phyloP scores from a whole-genome alignment of 2,888 invertebrate genomes.

The Melipona beecheii region DNA sequence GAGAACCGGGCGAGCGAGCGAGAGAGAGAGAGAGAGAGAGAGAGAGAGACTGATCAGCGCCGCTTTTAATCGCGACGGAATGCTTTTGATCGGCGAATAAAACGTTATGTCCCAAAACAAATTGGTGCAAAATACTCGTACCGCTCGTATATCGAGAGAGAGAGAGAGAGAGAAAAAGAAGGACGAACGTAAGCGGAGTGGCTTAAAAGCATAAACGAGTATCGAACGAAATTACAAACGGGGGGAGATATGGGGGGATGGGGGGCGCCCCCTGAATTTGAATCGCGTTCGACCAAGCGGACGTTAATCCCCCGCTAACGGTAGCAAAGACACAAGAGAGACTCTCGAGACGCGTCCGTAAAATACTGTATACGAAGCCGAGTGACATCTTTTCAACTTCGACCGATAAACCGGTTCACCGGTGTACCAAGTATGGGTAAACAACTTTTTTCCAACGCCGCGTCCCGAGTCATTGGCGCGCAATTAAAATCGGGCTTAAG shows the following conservation, averaged over 20 bases:
- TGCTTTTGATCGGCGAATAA: neutral
- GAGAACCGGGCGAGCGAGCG: neutral
- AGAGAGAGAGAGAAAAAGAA: too few relatives aligned
- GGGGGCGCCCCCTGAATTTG: slow-evolving; percentile 25
- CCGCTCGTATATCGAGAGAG: too few relatives aligned
- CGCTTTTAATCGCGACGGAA: neutral
- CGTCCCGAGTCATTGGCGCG: slow-evolving; percentile 48
- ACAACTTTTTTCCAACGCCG: slow-evolving; percentile 32
- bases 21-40: neutral
- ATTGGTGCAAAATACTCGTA: neutral
- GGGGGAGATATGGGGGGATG: neutral
- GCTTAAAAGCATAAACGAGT: neutral
- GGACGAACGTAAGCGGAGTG: neutral
- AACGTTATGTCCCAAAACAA: neutral
- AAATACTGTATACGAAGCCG: slow-evolving; percentile 28
- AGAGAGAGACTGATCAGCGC: neutral
- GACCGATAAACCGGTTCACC: slow-evolving; percentile 53
- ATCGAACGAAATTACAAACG: slow-evolving; percentile 3
- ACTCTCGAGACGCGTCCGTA: neutral
- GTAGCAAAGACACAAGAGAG: slow-evolving; percentile 58
- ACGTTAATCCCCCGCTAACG: slow-evolving; percentile 62
- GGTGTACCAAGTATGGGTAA: slow-evolving; percentile 26
- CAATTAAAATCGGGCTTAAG: slow-evolving; percentile 66
- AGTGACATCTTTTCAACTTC: slow-evolving; percentile 52
- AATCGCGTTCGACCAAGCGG: slow-evolving; percentile 23